phyloP scores from a whole-genome alignment of 2,797 vertebrate species.

The Premnoplex brunnescens region DNA sequence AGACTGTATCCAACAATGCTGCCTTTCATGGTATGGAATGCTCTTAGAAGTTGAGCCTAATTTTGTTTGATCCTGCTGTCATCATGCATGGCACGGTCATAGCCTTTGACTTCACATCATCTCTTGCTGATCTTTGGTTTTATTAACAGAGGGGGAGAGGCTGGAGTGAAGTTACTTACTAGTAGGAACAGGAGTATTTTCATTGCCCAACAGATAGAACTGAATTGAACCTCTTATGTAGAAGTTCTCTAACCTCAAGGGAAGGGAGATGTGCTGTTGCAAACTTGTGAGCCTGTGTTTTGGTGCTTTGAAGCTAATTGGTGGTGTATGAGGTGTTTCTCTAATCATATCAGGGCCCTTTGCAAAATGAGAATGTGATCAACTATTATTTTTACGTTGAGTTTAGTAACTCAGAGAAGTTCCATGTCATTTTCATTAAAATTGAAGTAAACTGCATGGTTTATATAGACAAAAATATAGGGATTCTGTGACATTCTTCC shows the following conservation, averaged over 20 bases:
- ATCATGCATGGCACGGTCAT: rapidly evolving
- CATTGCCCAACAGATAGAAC: not conserved
- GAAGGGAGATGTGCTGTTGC: not conserved
- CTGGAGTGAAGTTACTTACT: not conserved
- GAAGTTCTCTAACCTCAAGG: not conserved
- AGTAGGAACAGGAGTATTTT: not conserved
- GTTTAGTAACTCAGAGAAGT: not conserved
- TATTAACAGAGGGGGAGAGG: not conserved
- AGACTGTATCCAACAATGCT: not conserved
- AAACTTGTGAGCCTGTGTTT: not conserved
- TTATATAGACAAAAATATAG: not conserved
- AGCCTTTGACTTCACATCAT: not conserved
- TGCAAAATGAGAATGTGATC: not conserved
- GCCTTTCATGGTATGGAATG: not conserved
- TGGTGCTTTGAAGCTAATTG: not conserved
- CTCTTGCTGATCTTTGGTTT: not conserved
- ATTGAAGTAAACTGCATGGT: rapidly evolving
- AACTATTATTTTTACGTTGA: not conserved
- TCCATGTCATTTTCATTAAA: not conserved
- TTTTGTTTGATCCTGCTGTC: not conserved
- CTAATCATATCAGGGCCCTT: not conserved
- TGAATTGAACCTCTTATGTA: not conserved
- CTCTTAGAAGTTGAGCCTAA: not conserved
- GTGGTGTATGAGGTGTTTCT: not conserved
- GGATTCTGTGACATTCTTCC: not conserved